Evolutionary conservation across 2,797 vertebrate species (phyloP).

Genomic region (Sebastes hopkinsi): DNA sequence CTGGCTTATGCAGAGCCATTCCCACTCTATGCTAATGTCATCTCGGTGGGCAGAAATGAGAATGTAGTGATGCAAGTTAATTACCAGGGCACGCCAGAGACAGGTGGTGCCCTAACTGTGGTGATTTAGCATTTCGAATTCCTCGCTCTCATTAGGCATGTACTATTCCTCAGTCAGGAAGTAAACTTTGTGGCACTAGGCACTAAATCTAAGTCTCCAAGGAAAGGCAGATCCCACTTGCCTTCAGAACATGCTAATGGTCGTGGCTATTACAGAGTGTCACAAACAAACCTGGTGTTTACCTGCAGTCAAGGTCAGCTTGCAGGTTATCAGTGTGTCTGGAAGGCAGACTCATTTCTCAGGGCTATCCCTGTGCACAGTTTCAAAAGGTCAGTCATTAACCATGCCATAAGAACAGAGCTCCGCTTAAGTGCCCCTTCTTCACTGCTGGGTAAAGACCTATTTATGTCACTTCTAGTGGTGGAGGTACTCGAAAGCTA

Average conservation of each 20-base stretch:
- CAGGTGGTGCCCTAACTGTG: slow-evolving; percentile 72
- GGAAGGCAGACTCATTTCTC: slow-evolving; percentile 71
- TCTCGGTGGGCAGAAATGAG: slow-evolving; percentile 73
- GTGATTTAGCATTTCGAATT: slow-evolving; percentile 75
- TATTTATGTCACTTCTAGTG: slow-evolving; percentile 65
- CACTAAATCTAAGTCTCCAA: slow-evolving; percentile 58
- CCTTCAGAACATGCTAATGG: slow-evolving; percentile 56
- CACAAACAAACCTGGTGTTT: slow-evolving; percentile 83
- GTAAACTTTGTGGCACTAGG: slow-evolving; percentile 51
- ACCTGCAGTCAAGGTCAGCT: slow-evolving; percentile 82
- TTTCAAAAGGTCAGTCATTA: slow-evolving; percentile 82
- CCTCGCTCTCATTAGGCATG: slow-evolving; percentile 67
- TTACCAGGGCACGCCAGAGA: slow-evolving; percentile 75
- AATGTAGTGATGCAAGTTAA: slow-evolving; percentile 76
- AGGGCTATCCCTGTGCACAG: slow-evolving; percentile 61
- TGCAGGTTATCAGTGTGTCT: slow-evolving; percentile 72
- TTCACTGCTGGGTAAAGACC: slow-evolving; percentile 65
- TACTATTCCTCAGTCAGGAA: slow-evolving; percentile 58
- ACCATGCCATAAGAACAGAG: slow-evolving; percentile 64
- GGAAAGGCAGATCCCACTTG: slow-evolving; percentile 36
- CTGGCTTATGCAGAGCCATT: slow-evolving; percentile 58
- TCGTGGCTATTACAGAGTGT: slow-evolving; percentile 40
- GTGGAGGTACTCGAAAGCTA: slow-evolving; percentile 50
- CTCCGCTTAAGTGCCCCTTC: slow-evolving; percentile 37
- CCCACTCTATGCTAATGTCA: slow-evolving; percentile 75